phyloP scores from a whole-genome alignment of 2,888 invertebrate species.

The Drosophila nigricruria region DNA sequence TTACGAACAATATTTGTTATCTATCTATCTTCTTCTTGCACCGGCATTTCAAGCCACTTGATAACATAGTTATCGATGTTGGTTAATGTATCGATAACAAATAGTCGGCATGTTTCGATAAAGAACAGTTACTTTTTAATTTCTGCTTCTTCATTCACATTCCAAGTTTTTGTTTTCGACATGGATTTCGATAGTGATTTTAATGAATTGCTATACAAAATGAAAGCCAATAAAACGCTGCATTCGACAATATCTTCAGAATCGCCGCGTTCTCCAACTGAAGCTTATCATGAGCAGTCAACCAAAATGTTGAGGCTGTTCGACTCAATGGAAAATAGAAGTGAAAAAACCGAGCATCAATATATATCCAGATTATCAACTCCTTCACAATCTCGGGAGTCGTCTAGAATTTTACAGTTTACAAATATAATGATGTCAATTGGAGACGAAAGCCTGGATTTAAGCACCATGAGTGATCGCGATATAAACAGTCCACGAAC shows the following conservation, averaged over 20 bases:
- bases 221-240: conserved; percentile 7
- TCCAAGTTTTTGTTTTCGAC: not conserved
- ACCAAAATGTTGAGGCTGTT: not conserved
- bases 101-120: conserved; percentile 2
- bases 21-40: conserved; percentile 54
- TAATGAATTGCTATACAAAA: not conserved
- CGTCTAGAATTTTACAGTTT: not conserved
- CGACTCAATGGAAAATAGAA: not conserved
- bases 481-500: conserved; percentile 21
- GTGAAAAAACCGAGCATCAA: not conserved
- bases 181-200: conserved; percentile 12
- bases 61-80: conserved; percentile 24
- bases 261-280: not conserved
- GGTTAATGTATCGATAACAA: conserved; percentile 7
- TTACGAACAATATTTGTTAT: conserved; percentile 42
- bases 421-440: not conserved
- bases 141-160: not conserved
- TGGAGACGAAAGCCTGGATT: not conserved
- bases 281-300: not conserved
- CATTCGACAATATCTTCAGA: conserved; percentile 20
- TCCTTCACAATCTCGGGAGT: not conserved
- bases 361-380: not conserved
- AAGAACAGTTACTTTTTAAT: conserved; percentile 33
- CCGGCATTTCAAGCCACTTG: conserved; percentile 48
- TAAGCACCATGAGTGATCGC: not conserved